Conservation (phyloP, 2,888 invertebrate species). For the Prosapia bicincta region DNA sequence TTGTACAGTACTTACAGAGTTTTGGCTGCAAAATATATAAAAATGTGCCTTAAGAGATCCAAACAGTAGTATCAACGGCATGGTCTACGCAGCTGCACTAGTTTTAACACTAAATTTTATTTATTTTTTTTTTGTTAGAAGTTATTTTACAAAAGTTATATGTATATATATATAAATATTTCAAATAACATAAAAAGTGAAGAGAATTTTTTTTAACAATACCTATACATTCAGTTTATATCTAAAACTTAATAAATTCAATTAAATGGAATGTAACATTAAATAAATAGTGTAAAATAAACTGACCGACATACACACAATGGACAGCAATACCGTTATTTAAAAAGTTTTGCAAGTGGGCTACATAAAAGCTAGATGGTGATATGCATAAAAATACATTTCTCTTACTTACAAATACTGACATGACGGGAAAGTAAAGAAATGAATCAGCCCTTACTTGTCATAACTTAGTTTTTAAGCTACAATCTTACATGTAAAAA, state of each 20-base stretch:
- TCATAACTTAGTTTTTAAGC: not conserved
- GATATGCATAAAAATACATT: constrained; percentile 40
- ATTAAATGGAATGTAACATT: constrained; percentile 29
- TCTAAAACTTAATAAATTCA: constrained; percentile 27
- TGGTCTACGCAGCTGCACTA: constrained; percentile 6
- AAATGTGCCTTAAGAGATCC: constrained; percentile 6
- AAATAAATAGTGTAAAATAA: not conserved
- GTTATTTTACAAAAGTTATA: constrained; percentile 29
- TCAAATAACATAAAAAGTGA: constrained; percentile 21
- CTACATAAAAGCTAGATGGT: constrained; percentile 32
- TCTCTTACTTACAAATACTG: constrained; percentile 32
- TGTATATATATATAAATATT: constrained; percentile 4
- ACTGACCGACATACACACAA: constrained; percentile 25
- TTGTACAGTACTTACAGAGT: not conserved
- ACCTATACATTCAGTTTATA: constrained; percentile 29
- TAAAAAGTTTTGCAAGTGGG: constrained; percentile 1
- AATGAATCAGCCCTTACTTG: constrained; percentile 22
- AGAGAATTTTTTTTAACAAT: constrained; percentile 9
- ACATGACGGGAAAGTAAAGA: constrained; percentile 25
- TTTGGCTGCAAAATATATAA: not conserved
- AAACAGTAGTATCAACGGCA: constrained; percentile 10
- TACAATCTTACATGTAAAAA: constrained; percentile 31
- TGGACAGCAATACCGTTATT: constrained; percentile 18
- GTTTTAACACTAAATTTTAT: constrained; percentile 13
- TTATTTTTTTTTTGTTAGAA: constrained; percentile 12